Percentiles rank a stretch among this genome's conserved stretches.
These are phyloP conservation scores for Venustaconcha ellipsiformis DNA, from an alignment of 1,140 invertebrate species.

Conservation along the genomic window DNA sequence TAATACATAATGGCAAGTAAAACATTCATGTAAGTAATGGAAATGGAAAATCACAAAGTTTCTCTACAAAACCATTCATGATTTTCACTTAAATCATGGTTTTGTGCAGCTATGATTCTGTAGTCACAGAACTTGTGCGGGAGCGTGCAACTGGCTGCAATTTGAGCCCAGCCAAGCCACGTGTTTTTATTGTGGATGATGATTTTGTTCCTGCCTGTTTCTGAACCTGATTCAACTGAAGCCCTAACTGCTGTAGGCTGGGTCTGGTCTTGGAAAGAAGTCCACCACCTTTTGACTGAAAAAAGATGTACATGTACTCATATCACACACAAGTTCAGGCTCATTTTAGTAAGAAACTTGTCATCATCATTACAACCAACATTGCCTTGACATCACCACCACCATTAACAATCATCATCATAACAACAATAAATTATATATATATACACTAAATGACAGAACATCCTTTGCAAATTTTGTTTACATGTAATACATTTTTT, in stretches of 20 bases:
- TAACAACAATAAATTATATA: conserved; percentile 5
- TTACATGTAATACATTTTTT: too few relatives aligned
- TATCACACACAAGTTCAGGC: conserved; percentile 18
- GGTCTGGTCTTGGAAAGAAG: conserved; percentile 29
- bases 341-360: background rate
- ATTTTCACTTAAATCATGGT: too few relatives aligned
- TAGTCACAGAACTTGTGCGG: conserved; percentile 22
- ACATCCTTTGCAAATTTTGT: too few relatives aligned
- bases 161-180: conserved; percentile 14
- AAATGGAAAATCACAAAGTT: too few relatives aligned
- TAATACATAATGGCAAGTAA: too few relatives aligned
- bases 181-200: conserved; percentile 1
- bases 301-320: conserved; percentile 6
- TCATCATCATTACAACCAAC: background rate
- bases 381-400: too few relatives aligned
- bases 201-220: conserved; percentile 16
- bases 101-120: conserved; percentile 14
- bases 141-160: conserved; percentile 18
- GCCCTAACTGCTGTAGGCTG: conserved; percentile 49
- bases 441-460: background rate
- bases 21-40: too few relatives aligned
- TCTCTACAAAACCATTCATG: too few relatives aligned
- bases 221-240: conserved; percentile 34
- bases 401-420: too few relatives aligned
- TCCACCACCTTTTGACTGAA: conserved; percentile 24